Evolutionary conservation across 2,888 invertebrate genomes (phyloP), one percentile per base, ranked within the genome.

Genomic region (Stramonita haemastoma): DNA sequence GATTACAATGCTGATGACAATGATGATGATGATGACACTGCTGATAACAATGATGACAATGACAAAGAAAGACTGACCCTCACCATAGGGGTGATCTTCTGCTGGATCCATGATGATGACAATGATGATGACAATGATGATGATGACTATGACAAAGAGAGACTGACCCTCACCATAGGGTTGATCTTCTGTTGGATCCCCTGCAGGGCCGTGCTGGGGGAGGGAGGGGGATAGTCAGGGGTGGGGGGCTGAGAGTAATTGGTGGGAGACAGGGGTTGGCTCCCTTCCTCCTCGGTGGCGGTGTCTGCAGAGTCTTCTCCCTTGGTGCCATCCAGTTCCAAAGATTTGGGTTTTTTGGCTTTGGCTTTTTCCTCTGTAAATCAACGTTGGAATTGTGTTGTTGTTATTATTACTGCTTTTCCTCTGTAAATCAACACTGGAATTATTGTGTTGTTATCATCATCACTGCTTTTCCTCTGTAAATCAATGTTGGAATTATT

Each of bases 151-250:
- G 60, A 60, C 17, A 60, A 60, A 22, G 60, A 2, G 13, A 1
- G 15, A 8, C n/a, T 73, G n/a, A n/a, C 36, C 36, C 81, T 83
- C 81, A 83, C 81, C 81, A 83, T 46, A 29, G 81, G 81, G 81
- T 83, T 97, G 94, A 99, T 98, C 96, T 98, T 97, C 95, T 98
- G 98, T 95, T 98, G 98, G 94, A 99, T 99, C 94, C 98, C 97
- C 96, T 97, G 97, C 96, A 98, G 98, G 0, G 99, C 98, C 93
- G 98, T 98, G 94, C 97, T 97, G 6, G 98, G 98, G 19, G 98
- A 97, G 0, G 99, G 99, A 1, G 99, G 98, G 8, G 98, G 98
- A 96, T 98, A 98, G 93, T 98, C 98, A 0, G 98, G 98, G 22
- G 98, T 99, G 19, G 98, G 98, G 22, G 98, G 98, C 96, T 98